phyloP scores from a whole-genome alignment of 2,888 invertebrate genomes.

The Limnephilus rhombicus region DNA sequence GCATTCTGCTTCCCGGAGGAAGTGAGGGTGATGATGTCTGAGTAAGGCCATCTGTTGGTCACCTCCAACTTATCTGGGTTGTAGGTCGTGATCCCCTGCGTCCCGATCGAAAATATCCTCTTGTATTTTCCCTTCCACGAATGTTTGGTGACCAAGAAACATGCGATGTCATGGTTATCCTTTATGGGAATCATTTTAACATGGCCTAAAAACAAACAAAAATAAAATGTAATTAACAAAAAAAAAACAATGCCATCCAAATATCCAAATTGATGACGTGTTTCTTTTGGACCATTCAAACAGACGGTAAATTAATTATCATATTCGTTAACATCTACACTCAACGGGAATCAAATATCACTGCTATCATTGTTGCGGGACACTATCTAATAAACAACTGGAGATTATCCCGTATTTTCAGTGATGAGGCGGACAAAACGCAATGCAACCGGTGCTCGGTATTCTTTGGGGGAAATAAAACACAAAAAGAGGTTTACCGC shows the following conservation, averaged over 20 bases:
- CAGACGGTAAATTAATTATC: slow-evolving; percentile 15
- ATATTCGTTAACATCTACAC: slow-evolving; percentile 7
- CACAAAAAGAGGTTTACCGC: slow-evolving; percentile 46
- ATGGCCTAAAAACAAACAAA: slow-evolving; percentile 53
- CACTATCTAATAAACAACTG: slow-evolving; percentile 54
- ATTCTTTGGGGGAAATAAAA: not conserved
- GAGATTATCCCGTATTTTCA: slow-evolving; percentile 26
- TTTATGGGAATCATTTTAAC: slow-evolving; percentile 87
- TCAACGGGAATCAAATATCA: slow-evolving; percentile 52
- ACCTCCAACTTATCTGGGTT: slow-evolving; percentile 93
- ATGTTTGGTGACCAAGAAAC: slow-evolving; percentile 98
- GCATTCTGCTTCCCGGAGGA: slow-evolving; percentile 81
- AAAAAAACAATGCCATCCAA: not conserved
- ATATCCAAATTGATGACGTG: slow-evolving; percentile 27
- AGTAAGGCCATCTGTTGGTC: slow-evolving; percentile 95
- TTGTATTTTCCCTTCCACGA: slow-evolving; percentile 99
- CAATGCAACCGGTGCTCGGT: not conserved
- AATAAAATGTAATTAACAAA: not conserved
- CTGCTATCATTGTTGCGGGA: slow-evolving; percentile 52
- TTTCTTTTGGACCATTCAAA: slow-evolving; percentile 29
- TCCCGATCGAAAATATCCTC: slow-evolving; percentile 97
- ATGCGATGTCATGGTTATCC: slow-evolving; percentile 97
- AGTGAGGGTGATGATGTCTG: slow-evolving; percentile 86
- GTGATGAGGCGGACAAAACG: not conserved
- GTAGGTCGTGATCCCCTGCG: slow-evolving; percentile 97